Evolutionary conservation across 2,113 vertebrate genomes (phyloP).

Genomic region (Hydropotes inermis): DNA sequence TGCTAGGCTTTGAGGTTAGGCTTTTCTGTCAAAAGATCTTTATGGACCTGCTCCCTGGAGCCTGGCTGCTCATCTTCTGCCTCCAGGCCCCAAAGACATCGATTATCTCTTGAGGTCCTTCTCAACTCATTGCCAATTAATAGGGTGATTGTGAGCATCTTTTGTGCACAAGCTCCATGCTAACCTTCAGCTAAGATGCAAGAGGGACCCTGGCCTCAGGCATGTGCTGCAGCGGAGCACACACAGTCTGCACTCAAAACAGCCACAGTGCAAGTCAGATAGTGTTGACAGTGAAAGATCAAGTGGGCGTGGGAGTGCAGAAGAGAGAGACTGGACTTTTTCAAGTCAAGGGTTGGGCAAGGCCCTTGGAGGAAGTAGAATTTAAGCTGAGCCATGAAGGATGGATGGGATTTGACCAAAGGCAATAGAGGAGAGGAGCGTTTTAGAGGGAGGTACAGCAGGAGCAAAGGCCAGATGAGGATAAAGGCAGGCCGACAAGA

Average conservation of each 20-base stretch:
- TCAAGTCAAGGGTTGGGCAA: background rate
- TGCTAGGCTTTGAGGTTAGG: constrained; percentile 52
- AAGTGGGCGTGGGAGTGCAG: fast-evolving
- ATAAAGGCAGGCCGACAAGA: background rate
- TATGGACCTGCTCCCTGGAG: constrained; percentile 43
- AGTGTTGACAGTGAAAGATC: fast-evolving
- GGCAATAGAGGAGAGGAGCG: background rate
- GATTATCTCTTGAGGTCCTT: background rate
- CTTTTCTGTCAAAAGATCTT: constrained; percentile 63
- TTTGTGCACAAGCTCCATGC: background rate
- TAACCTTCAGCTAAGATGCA: background rate
- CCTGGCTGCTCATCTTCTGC: constrained; percentile 15
- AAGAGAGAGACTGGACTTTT: background rate
- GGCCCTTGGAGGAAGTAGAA: background rate
- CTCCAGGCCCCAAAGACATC: background rate
- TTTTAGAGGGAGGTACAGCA: background rate
- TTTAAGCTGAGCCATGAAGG: background rate
- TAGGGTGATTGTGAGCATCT: background rate
- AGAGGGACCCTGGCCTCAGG: background rate
- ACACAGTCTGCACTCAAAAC: fast-evolving
- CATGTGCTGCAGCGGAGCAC: fast-evolving
- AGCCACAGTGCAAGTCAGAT: background rate
- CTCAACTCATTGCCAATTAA: background rate
- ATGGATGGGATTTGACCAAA: background rate
- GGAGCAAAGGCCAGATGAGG: background rate